Conservation (phyloP, 2,888 invertebrate genomes). For the Mythimna lalbum region DNA sequence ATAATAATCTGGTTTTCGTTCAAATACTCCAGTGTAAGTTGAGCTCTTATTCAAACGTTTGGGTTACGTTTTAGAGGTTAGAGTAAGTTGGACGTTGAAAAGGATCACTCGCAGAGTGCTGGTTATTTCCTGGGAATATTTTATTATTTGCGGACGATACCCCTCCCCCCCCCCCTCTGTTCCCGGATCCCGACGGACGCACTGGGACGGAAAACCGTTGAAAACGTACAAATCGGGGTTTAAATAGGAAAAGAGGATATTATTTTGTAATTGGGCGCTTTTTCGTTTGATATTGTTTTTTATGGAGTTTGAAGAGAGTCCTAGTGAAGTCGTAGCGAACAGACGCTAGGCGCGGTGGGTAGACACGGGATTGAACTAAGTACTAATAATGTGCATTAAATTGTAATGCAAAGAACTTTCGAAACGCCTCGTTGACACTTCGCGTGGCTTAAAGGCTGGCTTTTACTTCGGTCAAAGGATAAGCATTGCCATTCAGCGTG, state of each 20-base stretch:
- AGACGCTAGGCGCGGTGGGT: too few species aligned
- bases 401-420: too few species aligned
- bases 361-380: too few species aligned
- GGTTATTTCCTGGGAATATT: conserved; percentile 60
- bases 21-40: conserved; percentile 4
- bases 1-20: conserved; percentile 43
- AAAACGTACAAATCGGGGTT: conserved; percentile 46
- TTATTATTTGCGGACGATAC: conserved; percentile 60
- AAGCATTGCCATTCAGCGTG: too few species aligned
- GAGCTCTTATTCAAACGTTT: not conserved
- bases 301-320: conserved; percentile 2
- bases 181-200: conserved; percentile 23
- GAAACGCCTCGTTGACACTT: too few species aligned
- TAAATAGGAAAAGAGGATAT: conserved; percentile 47
- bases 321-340: not conserved
- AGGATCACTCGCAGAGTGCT: conserved; percentile 45
- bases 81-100: conserved; percentile 22
- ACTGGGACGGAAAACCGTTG: conserved; percentile 54
- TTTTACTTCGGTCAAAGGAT: too few species aligned
- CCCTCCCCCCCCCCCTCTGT: not conserved
- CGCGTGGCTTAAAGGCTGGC: too few species aligned
- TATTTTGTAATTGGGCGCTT: conserved; percentile 40
- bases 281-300: conserved; percentile 29
- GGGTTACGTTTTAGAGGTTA: conserved; percentile 1
- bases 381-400: too few species aligned